Evolutionary conservation across 2,113 vertebrate species (phyloP), one percentile per base, ranked within the genome.

Genomic region (Vidua chalybeata): DNA sequence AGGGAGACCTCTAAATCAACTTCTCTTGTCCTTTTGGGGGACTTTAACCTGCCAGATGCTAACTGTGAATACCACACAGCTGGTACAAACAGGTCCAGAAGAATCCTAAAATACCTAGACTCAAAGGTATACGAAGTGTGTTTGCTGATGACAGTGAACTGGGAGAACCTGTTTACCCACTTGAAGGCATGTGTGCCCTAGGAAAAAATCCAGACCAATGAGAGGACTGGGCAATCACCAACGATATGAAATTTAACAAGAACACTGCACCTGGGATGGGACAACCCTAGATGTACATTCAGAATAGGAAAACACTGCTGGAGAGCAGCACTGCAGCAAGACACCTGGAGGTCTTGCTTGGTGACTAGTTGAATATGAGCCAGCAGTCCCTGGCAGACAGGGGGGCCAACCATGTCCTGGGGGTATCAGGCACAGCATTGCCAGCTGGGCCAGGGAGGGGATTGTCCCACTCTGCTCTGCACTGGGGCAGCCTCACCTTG

Each of bases 381-480:
- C 10, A 73, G 35, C 35, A 58, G 35, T 27, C 27, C 3, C 17
- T 43, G 67, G 43, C 41, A 80, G 43, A 26, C 76, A 37, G 22
- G 28, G 54, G 19, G 19, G 10, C 19, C 23, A 54, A 6, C 7
- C 1, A 1, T 71, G 13, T 55, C 10, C 66, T 39, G 30, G 8
- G 39, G 15, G 2, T 23, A 78, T 30, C 48, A 56, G 59, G 35
- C 12, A 0, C 43, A 56, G 61, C 43, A 75, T 28, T 0, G 0
- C 15, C 61, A 66, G n/a, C n/a, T 0, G 1, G 64, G 33, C 27
- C 55, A 58, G 19, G 61, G 15, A 58, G 13, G 11, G 8, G n/a
- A 75, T 10, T 39, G 28, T 59, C 23, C 13, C 3, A 6, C 18
- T 55, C 56, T n/a, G 24, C 18, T 72, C 51, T 73, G 76, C 15